These are phyloP conservation scores for Drosophila imparisetae DNA, from an alignment of 2,888 invertebrate genomes.

Conservation along the genomic window DNA sequence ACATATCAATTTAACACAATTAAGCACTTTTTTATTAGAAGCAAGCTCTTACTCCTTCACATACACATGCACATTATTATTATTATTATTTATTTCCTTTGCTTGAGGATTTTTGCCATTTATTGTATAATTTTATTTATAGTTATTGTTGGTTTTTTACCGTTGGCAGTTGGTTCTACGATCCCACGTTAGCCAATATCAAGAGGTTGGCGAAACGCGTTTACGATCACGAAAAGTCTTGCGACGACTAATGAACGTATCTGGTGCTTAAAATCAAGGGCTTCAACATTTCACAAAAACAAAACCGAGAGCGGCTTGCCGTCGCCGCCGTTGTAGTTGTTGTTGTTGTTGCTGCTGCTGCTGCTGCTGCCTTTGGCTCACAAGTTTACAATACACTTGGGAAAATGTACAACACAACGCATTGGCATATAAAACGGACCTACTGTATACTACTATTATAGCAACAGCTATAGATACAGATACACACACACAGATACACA, in stretches of 20 bases:
- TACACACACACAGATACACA: conserved; percentile 24
- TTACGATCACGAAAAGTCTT: conserved; percentile 81
- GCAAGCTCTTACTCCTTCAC: background rate
- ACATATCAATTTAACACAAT: conserved; percentile 5
- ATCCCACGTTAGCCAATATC: conserved; percentile 45
- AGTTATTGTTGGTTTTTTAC: conserved; percentile 16
- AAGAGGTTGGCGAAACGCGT: conserved; percentile 69
- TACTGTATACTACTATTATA: conserved; percentile 48
- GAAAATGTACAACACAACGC: conserved; percentile 76
- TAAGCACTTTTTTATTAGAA: conserved; percentile 5
- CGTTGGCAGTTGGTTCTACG: conserved; percentile 39
- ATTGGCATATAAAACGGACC: conserved; percentile 64
- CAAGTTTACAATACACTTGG: conserved; percentile 73
- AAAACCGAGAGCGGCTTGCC: conserved; percentile 36
- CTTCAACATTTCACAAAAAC: conserved; percentile 82
- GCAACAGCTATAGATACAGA: conserved; percentile 20
- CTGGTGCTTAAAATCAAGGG: conserved; percentile 83
- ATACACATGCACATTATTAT: background rate
- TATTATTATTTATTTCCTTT: background rate
- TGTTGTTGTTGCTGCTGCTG: conserved; percentile 26
- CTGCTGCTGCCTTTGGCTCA: conserved; percentile 32
- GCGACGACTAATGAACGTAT: conserved; percentile 82
- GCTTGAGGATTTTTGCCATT: background rate
- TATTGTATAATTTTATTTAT: conserved; percentile 4
- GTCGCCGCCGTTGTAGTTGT: conserved; percentile 32